phyloP scores from a whole-genome alignment of 1,140 invertebrate species.

The Drosophila lini region DNA sequence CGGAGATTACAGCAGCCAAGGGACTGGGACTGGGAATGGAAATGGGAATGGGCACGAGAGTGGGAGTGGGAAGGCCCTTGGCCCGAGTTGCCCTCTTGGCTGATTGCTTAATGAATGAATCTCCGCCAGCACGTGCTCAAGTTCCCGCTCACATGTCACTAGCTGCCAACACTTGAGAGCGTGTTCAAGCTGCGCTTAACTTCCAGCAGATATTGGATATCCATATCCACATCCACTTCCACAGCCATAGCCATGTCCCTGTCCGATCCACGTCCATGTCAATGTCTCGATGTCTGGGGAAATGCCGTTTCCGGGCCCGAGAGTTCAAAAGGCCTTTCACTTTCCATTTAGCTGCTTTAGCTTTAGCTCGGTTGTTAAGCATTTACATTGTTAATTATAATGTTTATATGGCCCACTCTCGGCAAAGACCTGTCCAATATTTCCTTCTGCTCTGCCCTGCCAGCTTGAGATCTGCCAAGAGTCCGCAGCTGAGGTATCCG shows the following conservation, averaged over 20 bases:
- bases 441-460: constrained; percentile 5
- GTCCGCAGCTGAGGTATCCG: constrained; percentile 15
- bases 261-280: constrained; percentile 35
- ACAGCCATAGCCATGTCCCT: constrained; percentile 16
- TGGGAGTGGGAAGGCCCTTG: constrained; percentile 17
- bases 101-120: constrained; percentile 67
- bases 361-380: constrained; percentile 26
- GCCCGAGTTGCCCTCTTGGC: constrained; percentile 43
- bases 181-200: constrained; percentile 56
- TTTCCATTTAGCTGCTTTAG: constrained; percentile 39
- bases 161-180: constrained; percentile 51
- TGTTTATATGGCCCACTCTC: constrained; percentile 36
- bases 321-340: constrained; percentile 55
- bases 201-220: constrained; percentile 32
- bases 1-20: constrained; percentile 48
- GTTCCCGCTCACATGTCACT: constrained; percentile 59
- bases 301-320: constrained; percentile 50
- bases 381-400: constrained; percentile 61
- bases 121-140: constrained; percentile 60
- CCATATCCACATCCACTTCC: constrained; percentile 20
- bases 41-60: background rate
- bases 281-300: constrained; percentile 27
- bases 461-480: constrained; percentile 7
- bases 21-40: background rate
- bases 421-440: constrained; percentile 42